Percentiles rank a stretch among this genome's conserved stretches.
These are phyloP conservation scores for Xiphorhynchus elegans DNA, from an alignment of 2,113 vertebrate genomes.

Conservation along the genomic window DNA sequence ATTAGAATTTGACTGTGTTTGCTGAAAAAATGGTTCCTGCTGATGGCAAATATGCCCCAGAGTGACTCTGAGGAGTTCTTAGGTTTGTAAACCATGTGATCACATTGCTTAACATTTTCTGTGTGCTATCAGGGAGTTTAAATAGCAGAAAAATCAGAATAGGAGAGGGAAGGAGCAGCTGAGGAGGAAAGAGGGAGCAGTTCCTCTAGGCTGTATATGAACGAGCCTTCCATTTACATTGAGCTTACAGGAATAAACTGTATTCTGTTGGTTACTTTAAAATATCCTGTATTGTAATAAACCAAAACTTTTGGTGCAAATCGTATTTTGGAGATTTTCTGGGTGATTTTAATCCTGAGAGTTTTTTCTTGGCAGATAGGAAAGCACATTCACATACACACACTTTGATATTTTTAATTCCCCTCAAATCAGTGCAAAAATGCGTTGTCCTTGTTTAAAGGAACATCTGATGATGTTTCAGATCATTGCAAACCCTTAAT, in stretches of 20 bases:
- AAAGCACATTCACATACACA: rapidly evolving
- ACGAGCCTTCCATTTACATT: background rate
- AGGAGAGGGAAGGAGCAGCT: background rate
- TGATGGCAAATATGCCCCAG: background rate
- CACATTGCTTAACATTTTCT: background rate
- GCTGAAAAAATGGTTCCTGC: background rate
- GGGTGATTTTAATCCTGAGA: background rate
- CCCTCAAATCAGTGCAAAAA: background rate
- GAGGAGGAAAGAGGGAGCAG: background rate
- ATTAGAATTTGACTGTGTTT: background rate
- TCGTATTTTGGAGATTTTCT: background rate
- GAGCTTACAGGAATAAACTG: rapidly evolving
- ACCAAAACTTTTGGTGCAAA: background rate
- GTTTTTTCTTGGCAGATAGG: background rate
- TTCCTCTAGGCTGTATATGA: background rate
- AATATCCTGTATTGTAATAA: background rate
- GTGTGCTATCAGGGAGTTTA: background rate
- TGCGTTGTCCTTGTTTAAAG: background rate
- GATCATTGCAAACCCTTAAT: background rate
- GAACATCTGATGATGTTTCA: background rate
- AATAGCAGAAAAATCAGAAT: background rate
- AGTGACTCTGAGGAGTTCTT: background rate
- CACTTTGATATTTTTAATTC: background rate
- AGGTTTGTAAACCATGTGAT: rapidly evolving
- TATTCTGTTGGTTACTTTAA: background rate